Conservation (phyloP, 1,140 invertebrate genomes). For the Globodera rostochiensis region DNA sequence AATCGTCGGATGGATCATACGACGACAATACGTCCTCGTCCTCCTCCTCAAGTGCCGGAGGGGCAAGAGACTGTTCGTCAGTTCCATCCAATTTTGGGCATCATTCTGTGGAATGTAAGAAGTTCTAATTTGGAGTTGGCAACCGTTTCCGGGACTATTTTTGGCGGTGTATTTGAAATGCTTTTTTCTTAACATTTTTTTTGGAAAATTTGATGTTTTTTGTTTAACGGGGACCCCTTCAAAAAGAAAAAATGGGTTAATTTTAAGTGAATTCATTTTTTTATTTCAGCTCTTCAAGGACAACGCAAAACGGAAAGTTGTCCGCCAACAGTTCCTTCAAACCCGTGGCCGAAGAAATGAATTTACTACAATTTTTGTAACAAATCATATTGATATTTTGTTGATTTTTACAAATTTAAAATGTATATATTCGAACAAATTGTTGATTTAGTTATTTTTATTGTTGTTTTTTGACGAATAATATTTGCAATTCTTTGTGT, state of each 20-base stretch:
- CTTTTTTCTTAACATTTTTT: too few relatives aligned
- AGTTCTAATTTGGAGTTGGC: too few relatives aligned
- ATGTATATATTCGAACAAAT: background rate
- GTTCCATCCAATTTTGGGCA: too few relatives aligned
- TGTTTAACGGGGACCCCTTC: too few relatives aligned
- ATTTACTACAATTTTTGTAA: background rate
- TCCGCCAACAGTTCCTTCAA: background rate
- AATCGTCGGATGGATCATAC: background rate
- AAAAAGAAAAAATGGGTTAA: too few relatives aligned
- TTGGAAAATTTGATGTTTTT: too few relatives aligned
- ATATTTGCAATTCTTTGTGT: background rate
- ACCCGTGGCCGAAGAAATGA: background rate
- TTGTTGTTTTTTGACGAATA: background rate
- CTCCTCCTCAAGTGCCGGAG: constrained; percentile 6
- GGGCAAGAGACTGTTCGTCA: too few relatives aligned
- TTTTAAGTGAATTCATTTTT: background rate
- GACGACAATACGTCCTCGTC: constrained; percentile 7
- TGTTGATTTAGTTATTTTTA: background rate
- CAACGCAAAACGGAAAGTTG: background rate
- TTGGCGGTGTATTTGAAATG: too few relatives aligned
- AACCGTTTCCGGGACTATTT: too few relatives aligned
- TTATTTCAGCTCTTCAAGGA: background rate
- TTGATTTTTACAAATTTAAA: too few relatives aligned
- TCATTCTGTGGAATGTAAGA: too few relatives aligned
- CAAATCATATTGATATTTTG: too few relatives aligned